These are phyloP conservation scores for Orchesella flavescens DNA, from an alignment of 2,888 invertebrate species.

Conservation along the genomic window DNA sequence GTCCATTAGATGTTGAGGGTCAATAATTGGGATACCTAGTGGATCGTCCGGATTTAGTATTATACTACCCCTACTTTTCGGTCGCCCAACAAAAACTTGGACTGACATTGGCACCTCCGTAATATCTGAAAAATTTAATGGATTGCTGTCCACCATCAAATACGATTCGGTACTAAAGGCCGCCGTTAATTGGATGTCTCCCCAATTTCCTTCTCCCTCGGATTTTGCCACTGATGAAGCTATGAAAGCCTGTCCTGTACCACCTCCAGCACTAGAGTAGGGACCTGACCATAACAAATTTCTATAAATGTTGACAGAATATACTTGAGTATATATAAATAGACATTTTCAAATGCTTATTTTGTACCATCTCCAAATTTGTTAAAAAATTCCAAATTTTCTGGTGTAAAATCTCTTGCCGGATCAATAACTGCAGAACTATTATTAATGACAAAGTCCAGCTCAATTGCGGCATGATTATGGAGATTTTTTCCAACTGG, in stretches of 20 bases:
- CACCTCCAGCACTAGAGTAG: slow-evolving; percentile 16
- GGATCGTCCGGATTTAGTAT: slow-evolving; percentile 22
- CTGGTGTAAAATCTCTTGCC: slow-evolving; percentile 43
- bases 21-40: slow-evolving; percentile 15
- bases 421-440: slow-evolving; percentile 7
- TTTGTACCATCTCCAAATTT: slow-evolving; percentile 35
- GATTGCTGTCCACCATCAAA: neutral
- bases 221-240: slow-evolving; percentile 36
- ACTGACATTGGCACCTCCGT: slow-evolving; percentile 6
- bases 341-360: neutral
- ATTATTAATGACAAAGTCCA: slow-evolving; percentile 48
- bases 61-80: slow-evolving; percentile 49
- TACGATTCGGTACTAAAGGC: neutral
- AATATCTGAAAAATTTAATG: no score
- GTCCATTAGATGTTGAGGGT: slow-evolving; percentile 32
- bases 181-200: slow-evolving; percentile 51
- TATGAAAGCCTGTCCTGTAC: slow-evolving; percentile 43
- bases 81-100: slow-evolving; percentile 28
- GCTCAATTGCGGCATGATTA: slow-evolving; percentile 32
- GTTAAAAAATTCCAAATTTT: slow-evolving; percentile 31
- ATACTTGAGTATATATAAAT: no score
- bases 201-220: slow-evolving; percentile 53
- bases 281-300: slow-evolving; percentile 50
- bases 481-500: slow-evolving; percentile 62
- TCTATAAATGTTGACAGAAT: neutral